These are phyloP conservation scores for Habrosyne pyritoides DNA, from an alignment of 2,888 invertebrate species.

Conservation along the genomic window DNA sequence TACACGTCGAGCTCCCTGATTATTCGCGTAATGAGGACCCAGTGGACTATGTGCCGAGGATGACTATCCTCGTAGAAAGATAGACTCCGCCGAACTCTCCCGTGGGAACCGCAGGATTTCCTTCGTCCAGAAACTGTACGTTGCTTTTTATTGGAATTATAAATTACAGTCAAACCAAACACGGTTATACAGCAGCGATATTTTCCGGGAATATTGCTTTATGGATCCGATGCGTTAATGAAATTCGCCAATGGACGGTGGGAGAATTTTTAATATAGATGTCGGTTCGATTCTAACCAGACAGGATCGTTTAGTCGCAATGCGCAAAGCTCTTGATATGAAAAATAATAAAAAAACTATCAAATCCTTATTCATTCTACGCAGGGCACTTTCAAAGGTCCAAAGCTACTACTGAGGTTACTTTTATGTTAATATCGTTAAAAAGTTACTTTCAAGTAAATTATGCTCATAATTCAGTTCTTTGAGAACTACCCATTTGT, in stretches of 20 bases:
- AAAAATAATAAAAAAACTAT: no score
- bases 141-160: background rate
- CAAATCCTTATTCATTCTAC: no score
- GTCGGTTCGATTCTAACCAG: background rate
- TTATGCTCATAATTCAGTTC: background rate
- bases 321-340: no score
- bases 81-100: background rate
- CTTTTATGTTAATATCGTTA: no score
- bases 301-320: no score
- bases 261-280: background rate
- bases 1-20: background rate
- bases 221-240: background rate
- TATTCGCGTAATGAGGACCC: background rate
- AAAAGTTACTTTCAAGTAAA: no score
- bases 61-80: background rate
- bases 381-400: no score
- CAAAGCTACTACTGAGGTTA: no score
- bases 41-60: background rate
- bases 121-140: background rate
- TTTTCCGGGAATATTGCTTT: background rate
- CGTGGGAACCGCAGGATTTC: background rate
- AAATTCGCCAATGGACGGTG: background rate
- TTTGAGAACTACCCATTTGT: background rate
- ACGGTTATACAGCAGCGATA: background rate
- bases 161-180: background rate